Evolutionary conservation across 2,113 vertebrate genomes (phyloP).

Genomic region (Clarias magur): DNA sequence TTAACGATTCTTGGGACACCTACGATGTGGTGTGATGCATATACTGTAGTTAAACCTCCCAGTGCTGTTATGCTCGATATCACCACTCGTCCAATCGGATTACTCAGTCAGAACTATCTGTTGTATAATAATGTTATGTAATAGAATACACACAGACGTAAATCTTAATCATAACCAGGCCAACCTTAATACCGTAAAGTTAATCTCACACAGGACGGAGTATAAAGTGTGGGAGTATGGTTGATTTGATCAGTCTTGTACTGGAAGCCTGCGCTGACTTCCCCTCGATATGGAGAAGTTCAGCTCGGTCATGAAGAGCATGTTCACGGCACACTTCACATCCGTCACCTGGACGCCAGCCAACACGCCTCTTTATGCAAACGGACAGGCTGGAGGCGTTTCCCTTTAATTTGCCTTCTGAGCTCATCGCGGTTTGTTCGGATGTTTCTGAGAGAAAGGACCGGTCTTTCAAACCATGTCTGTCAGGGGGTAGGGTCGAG

Average conservation of each 20-base stretch:
- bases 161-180: neutral
- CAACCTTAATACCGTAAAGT: neutral
- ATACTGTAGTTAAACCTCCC: too few relatives aligned
- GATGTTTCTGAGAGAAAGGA: neutral
- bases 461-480: neutral
- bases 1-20: too few relatives aligned
- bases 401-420: conserved; percentile 46
- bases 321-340: neutral
- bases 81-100: too few relatives aligned
- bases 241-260: neutral
- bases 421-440: conserved; percentile 25
- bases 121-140: too few relatives aligned
- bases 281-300: neutral
- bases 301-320: neutral
- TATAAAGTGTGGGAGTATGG: neutral
- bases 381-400: conserved; percentile 8
- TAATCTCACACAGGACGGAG: too few relatives aligned
- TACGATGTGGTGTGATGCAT: too few relatives aligned
- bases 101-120: too few relatives aligned
- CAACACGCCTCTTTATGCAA: conserved; percentile 35
- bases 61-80: too few relatives aligned
- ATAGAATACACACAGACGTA: neutral
- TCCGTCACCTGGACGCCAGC: neutral
- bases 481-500: neutral
- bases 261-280: neutral